phyloP scores from a whole-genome alignment of 1,140 invertebrate species.

The Bombus pascuorum region DNA sequence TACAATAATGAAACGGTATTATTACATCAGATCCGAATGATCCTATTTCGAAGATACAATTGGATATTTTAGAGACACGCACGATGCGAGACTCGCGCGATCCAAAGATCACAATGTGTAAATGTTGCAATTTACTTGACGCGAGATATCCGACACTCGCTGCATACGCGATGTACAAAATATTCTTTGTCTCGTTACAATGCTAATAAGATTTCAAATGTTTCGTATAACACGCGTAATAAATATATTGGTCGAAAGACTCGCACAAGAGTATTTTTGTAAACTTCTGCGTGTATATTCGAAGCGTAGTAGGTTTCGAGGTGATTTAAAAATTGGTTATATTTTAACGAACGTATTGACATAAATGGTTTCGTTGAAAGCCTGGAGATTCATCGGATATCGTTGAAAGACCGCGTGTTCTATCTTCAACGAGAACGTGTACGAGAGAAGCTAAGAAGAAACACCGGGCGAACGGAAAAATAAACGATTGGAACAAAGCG shows the following conservation, averaged over 20 bases:
- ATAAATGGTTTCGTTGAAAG: neutral
- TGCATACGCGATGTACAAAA: neutral
- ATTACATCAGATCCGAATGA: neutral
- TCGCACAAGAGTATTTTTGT: too few relatives aligned
- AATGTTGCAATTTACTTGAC: too few relatives aligned
- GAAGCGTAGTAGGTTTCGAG: too few relatives aligned
- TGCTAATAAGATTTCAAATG: too few relatives aligned
- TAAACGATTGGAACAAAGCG: neutral
- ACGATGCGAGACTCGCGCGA: neutral
- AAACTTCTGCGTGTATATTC: too few relatives aligned
- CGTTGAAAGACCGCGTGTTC: neutral
- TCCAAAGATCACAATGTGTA: neutral
- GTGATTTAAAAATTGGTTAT: too few relatives aligned
- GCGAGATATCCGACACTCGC: neutral
- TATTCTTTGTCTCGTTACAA: neutral
- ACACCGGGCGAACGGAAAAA: neutral
- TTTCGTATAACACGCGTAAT: too few relatives aligned
- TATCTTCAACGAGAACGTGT: neutral
- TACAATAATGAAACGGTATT: neutral
- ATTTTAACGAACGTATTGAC: too few relatives aligned
- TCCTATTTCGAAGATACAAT: neutral
- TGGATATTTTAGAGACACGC: neutral
- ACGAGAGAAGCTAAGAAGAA: neutral
- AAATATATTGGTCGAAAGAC: too few relatives aligned
- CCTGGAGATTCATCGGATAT: neutral